Base-by-base conservation (phyloP, 2,113 vertebrate species). In the Protomyctophum bolini region DNA sequence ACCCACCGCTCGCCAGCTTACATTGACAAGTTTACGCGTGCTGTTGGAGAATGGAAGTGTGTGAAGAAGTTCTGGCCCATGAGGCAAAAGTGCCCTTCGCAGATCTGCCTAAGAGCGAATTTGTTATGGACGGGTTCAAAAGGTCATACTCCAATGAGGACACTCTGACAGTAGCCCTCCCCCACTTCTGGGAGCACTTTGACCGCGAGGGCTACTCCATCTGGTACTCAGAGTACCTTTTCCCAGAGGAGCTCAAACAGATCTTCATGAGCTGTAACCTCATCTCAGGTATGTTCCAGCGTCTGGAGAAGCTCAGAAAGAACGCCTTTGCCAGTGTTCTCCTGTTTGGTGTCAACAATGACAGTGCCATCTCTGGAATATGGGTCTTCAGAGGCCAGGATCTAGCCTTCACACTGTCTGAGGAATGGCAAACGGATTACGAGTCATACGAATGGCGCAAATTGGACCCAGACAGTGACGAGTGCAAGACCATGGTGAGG, bases 211-310 rank as follows among this genome's bases (percentile, higher is more conserved):
- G 96, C 8, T 98, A 90, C 88, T 98, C 96, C 4, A 91, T 98
- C 88, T 98, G 96, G 96, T 95, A 91, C 5, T 29, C 88, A 0
- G 89, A 96, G 71, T 98, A 98, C 90, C 94, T 95, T n/a, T 98
- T 90, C 87, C 92, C 95, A 0, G 88, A 94, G 1, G 96, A 98
- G 84, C 95, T 98, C 10, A 86, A 90, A 12, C 92, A 90, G 73
- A 86, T 94, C 70, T 99, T 98, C 89, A 98, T 95, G 95, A 98
- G 97, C 87, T 98, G 97, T 92, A 99, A 98, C 89, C 95, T 99
- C 65, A 98, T 99, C 90, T 8, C 78, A 98, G 96, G 96, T 58
- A 98, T 98, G 96, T 97, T 96, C 89, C 96, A 98, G 88, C 94
- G 96, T 15, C 82, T 98, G 74, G 96, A 98, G 83, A 97, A 96